Evolutionary conservation across 2,113 vertebrate genomes (phyloP).

Genomic region (Pseudopodoces humilis): DNA sequence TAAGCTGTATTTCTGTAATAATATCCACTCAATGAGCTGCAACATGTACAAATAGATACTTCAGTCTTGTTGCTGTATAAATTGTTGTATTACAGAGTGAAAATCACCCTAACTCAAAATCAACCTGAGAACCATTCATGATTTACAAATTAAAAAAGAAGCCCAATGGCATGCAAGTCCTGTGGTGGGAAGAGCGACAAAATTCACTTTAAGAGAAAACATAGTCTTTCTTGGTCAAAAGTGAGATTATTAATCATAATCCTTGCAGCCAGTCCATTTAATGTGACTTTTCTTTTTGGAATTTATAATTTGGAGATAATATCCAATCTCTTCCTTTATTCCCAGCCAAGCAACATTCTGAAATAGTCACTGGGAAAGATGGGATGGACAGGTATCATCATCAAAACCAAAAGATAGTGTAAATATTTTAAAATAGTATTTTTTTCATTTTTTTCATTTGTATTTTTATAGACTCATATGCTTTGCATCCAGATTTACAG

Average conservation of each 20-base stretch:
- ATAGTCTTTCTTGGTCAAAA: not conserved
- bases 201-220: not conserved
- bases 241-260: not conserved
- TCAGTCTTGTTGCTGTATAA: constrained; percentile 15
- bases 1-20: not conserved
- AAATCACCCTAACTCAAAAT: not conserved
- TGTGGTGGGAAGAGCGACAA: not conserved
- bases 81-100: constrained; percentile 8
- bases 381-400: not conserved
- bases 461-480: not conserved
- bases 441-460: not conserved
- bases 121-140: not conserved
- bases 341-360: not conserved
- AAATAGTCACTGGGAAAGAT: not conserved
- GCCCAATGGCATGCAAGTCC: not conserved
- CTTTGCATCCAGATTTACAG: not conserved
- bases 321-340: not conserved
- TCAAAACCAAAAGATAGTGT: not conserved
- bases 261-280: not conserved
- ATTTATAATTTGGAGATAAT: not conserved
- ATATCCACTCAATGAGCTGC: not conserved
- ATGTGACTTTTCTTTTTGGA: not conserved
- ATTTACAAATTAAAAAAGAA: not conserved
- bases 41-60: constrained; percentile 8
- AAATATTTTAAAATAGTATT: not conserved